These are phyloP conservation scores for Dendrolimus pini DNA, from an alignment of 2,888 invertebrate genomes.

Conservation along the genomic window DNA sequence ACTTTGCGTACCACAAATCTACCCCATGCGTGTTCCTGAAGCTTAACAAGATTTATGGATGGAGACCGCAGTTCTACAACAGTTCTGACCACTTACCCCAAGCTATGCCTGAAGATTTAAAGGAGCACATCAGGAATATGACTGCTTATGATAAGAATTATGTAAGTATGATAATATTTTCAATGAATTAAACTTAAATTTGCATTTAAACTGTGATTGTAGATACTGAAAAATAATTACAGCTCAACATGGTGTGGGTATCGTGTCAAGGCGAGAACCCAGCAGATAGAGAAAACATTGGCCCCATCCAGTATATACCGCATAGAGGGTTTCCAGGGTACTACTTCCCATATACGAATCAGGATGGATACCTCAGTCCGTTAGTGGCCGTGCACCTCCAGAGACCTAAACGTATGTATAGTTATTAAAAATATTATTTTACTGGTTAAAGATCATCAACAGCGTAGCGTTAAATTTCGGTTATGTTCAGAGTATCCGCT, in stretches of 20 bases:
- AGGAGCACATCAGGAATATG: constrained; percentile 79
- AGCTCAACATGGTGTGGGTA: constrained; percentile 92
- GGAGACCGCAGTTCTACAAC: constrained; percentile 90
- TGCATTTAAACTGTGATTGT: neutral
- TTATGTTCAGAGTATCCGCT: no score
- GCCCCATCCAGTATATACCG: constrained; percentile 88
- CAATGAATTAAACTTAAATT: neutral
- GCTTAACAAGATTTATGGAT: constrained; percentile 95
- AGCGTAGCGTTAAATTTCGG: no score
- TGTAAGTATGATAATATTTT: constrained; percentile 33
- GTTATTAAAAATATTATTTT: no score
- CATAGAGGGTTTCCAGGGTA: constrained; percentile 91
- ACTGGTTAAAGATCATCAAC: no score
- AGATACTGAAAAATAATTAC: constrained; percentile 18
- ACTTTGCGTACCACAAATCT: constrained; percentile 93
- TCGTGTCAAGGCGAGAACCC: constrained; percentile 96
- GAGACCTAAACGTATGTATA: constrained; percentile 85
- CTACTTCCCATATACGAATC: constrained; percentile 92
- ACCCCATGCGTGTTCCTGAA: constrained; percentile 97
- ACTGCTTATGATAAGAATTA: constrained; percentile 63
- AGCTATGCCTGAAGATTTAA: constrained; percentile 84
- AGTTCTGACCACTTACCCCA: constrained; percentile 81
- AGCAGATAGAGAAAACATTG: constrained; percentile 93
- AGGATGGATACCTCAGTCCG: constrained; percentile 92
- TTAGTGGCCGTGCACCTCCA: constrained; percentile 91